A percentile compares a stretch with the other conserved stretches of the same genome.
Conservation (phyloP, 2,888 invertebrate genomes). For the Zootermopsis nevadensis region DNA sequence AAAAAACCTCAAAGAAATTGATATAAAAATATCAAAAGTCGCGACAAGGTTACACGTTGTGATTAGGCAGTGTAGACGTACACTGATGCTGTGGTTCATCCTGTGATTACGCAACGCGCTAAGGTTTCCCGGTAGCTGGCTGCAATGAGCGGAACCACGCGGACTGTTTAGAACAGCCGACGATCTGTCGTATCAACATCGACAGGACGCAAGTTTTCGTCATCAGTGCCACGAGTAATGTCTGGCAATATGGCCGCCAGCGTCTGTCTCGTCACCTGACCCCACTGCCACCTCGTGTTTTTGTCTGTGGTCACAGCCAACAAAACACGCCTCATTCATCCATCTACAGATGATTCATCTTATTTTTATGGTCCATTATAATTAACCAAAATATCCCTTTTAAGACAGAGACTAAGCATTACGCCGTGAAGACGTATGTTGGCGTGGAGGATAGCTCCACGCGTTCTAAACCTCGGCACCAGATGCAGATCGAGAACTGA, state of each 20-base stretch:
- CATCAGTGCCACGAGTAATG: not conserved
- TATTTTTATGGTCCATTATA: too few species aligned
- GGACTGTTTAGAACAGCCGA: not conserved
- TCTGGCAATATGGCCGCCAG: not conserved
- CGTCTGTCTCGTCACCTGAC: not conserved
- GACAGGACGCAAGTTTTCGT: not conserved
- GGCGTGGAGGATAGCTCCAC: too few species aligned
- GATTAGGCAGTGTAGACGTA: not conserved
- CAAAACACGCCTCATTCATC: too few species aligned
- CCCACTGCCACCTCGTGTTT: not conserved
- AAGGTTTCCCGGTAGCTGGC: constrained; percentile 25
- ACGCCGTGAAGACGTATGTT: too few species aligned
- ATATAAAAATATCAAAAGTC: too few species aligned
- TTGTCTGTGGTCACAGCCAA: too few species aligned
- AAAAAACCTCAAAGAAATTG: too few species aligned
- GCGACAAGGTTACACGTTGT: not conserved
- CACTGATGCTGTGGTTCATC: not conserved
- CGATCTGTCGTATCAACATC: not conserved
- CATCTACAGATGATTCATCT: too few species aligned
- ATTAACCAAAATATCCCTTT: too few species aligned
- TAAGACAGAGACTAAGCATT: too few species aligned
- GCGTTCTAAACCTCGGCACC: too few species aligned
- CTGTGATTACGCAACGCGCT: constrained; percentile 30
- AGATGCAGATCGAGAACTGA: too few species aligned
- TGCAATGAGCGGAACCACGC: not conserved